A percentile compares a stretch with the other conserved stretches of the same genome.
These are phyloP conservation scores for Caenorhabditis inopinata DNA, from an alignment of 1,140 invertebrate species.

Conservation along the genomic window DNA sequence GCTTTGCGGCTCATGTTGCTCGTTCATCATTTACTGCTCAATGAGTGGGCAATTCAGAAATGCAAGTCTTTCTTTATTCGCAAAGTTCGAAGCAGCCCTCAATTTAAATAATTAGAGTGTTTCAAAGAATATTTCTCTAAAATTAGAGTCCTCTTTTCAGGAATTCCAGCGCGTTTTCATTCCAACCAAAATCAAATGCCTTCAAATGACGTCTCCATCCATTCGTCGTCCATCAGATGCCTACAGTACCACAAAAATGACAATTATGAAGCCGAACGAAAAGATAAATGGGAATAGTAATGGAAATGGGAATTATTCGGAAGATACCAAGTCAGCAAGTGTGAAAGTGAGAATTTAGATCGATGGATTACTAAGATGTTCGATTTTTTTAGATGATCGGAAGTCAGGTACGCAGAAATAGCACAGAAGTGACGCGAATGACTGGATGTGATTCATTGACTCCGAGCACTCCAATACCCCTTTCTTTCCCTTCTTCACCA, in stretches of 20 bases:
- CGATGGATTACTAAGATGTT: background rate
- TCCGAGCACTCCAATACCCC: conserved; percentile 3
- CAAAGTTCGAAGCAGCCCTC: too few relatives aligned
- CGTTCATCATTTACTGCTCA: conserved; percentile 65
- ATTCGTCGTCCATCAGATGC: conserved; percentile 44
- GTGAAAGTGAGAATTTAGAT: conserved; percentile 3
- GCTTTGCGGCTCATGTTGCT: conserved; percentile 58
- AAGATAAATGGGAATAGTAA: conserved; percentile 23
- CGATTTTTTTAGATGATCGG: conserved; percentile 20
- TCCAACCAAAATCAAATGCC: conserved; percentile 43
- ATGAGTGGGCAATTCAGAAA: conserved; percentile 65
- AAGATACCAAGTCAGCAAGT: conserved; percentile 24
- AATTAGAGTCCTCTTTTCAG: conserved; percentile 33
- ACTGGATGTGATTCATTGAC: conserved; percentile 28
- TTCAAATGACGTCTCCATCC: conserved; percentile 13
- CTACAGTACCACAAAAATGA: conserved; percentile 42
- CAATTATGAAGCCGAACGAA: conserved; percentile 20
- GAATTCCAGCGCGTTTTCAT: conserved; percentile 64
- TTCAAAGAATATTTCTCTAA: too few relatives aligned
- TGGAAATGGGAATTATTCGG: conserved; percentile 1
- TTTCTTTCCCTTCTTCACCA: conserved; percentile 1
- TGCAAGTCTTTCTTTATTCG: conserved; percentile 53
- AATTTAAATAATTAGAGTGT: too few relatives aligned
- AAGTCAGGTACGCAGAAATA: conserved; percentile 16
- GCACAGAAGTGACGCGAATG: conserved; percentile 33